Evolutionary conservation across 35 echinoderm and acorn worm genomes (phyloP).

Genomic region (Ptychodera flava): DNA sequence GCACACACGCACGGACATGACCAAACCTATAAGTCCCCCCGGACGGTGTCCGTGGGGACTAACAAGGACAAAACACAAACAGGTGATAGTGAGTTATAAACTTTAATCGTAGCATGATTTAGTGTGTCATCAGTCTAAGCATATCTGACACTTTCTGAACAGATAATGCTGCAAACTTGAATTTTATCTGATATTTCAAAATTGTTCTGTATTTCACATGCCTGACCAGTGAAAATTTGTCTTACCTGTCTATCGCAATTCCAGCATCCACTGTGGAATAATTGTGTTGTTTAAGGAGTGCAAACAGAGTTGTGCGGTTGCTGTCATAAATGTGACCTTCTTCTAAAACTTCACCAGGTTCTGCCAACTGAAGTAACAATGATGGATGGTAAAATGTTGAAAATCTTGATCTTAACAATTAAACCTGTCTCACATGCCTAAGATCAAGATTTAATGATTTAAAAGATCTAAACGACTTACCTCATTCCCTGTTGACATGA

Average conservation of each 20-base stretch:
- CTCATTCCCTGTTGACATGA: constrained; percentile 94
- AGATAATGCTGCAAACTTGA: too few species aligned
- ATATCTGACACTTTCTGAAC: too few species aligned
- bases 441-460: not conserved
- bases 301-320: constrained; percentile 65
- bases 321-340: constrained; percentile 89
- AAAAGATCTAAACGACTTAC: constrained; percentile 23
- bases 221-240: too few species aligned
- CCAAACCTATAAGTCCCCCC: too few species aligned
- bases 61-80: too few species aligned
- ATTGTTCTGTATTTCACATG: too few species aligned
- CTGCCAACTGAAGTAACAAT: constrained; percentile 49
- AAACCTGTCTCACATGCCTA: not conserved
- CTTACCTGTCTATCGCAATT: constrained; percentile 69
- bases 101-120: too few species aligned
- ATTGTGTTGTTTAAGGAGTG: constrained; percentile 45
- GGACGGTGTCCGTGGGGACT: too few species aligned
- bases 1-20: too few species aligned
- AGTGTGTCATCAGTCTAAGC: too few species aligned
- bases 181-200: too few species aligned
- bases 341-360: constrained; percentile 41
- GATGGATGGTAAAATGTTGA: not conserved
- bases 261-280: constrained; percentile 76
- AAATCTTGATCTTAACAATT: not conserved
- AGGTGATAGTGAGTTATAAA: too few species aligned